Evolutionary conservation across 2,888 invertebrate genomes (phyloP).

Genomic region (Helicoverpa assulta): DNA sequence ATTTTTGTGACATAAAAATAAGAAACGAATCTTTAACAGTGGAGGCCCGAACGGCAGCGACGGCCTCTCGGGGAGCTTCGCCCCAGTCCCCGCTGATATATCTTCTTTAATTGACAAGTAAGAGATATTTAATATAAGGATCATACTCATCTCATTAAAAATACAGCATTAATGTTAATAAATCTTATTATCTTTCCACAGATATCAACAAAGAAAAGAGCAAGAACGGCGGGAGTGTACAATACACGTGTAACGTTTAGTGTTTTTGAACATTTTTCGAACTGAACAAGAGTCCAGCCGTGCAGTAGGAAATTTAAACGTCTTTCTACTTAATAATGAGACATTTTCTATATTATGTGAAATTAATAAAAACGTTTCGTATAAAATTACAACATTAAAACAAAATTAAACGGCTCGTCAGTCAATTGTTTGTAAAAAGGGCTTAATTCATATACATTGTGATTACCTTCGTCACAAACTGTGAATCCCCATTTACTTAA

Average conservation of each 20-base stretch:
- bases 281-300: slow-evolving; percentile 50
- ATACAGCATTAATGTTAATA: background rate
- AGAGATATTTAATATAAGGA: slow-evolving; percentile 46
- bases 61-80: slow-evolving; percentile 80
- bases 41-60: slow-evolving; percentile 86
- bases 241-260: slow-evolving; percentile 91
- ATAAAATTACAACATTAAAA: slow-evolving; percentile 17
- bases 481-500: slow-evolving; percentile 59
- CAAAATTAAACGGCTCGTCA: slow-evolving; percentile 29
- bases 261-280: slow-evolving; percentile 55
- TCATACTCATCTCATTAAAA: background rate
- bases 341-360: slow-evolving; percentile 42
- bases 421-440: slow-evolving; percentile 54
- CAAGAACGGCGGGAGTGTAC: slow-evolving; percentile 94
- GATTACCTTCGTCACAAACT: slow-evolving; percentile 44
- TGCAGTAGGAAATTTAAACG: slow-evolving; percentile 37
- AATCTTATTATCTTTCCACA: slow-evolving; percentile 69
- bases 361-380: slow-evolving; percentile 28
- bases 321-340: slow-evolving; percentile 21
- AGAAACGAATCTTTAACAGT: slow-evolving; percentile 67
- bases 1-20: slow-evolving; percentile 3
- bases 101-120: slow-evolving; percentile 89
- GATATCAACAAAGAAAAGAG: slow-evolving; percentile 93
- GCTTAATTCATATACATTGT: slow-evolving; percentile 54
- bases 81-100: slow-evolving; percentile 86